phyloP scores from a whole-genome alignment of 2,888 invertebrate genomes.

The Rhorus exstirpatorius region DNA sequence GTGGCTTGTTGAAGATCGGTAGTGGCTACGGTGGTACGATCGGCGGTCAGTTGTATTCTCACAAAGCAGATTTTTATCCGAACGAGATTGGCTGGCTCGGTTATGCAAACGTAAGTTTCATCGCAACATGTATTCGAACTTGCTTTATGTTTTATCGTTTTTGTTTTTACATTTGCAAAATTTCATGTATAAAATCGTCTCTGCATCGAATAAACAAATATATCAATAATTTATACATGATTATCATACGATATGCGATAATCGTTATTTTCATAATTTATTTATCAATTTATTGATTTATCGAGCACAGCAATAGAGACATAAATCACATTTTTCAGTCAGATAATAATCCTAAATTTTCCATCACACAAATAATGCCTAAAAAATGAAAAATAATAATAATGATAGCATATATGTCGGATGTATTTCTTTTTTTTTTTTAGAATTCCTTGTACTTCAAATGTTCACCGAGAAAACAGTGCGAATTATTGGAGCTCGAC shows the following conservation, averaged over 20 bases:
- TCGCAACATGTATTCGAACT: too few species aligned
- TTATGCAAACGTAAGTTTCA: constrained; percentile 91
- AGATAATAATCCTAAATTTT: too few species aligned
- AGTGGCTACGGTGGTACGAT: constrained; percentile 97
- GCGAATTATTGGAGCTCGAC: constrained; percentile 84
- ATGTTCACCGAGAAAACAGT: constrained; percentile 85
- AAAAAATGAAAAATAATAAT: not conserved
- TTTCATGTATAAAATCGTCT: too few species aligned
- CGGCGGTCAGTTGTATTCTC: constrained; percentile 95
- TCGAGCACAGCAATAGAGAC: too few species aligned
- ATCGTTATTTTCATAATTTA: too few species aligned
- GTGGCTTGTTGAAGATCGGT: constrained; percentile 96
- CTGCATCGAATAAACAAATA: too few species aligned
- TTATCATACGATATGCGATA: too few species aligned
- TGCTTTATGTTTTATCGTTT: not conserved
- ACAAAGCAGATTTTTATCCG: constrained; percentile 93
- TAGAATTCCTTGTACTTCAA: constrained; percentile 94
- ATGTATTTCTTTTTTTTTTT: too few species aligned
- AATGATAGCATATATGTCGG: too few species aligned
- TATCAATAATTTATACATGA: too few species aligned
- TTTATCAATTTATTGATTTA: too few species aligned
- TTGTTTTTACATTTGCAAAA: constrained; percentile 28
- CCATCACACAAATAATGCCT: not conserved
- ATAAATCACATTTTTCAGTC: too few species aligned
- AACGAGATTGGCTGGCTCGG: constrained; percentile 95